Conservation (phyloP, 2,888 invertebrate species). For the Strigamia transsilvanica region DNA sequence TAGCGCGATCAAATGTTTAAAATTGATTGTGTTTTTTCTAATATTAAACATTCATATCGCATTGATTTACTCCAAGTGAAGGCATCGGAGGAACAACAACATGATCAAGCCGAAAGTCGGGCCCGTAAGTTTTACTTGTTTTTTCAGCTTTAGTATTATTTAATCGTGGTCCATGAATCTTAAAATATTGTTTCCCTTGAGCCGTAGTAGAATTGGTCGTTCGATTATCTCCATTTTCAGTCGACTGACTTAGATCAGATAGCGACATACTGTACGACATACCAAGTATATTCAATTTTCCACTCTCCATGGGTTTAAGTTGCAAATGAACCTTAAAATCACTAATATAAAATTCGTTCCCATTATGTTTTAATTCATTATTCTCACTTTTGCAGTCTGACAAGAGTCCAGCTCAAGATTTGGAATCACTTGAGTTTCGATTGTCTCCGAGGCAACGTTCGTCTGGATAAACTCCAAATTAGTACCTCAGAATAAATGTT, state of each 20-base stretch:
- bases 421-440: conserved; percentile 62
- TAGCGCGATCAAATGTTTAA: too few relatives aligned
- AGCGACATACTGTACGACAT: conserved; percentile 72
- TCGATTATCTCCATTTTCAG: conserved; percentile 48
- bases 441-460: conserved; percentile 58
- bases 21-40: too few relatives aligned
- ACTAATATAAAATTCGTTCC: conserved; percentile 55
- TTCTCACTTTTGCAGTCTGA: conserved; percentile 55
- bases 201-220: conserved; percentile 57
- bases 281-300: conserved; percentile 77
- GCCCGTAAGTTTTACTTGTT: conserved; percentile 67
- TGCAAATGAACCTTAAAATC: conserved; percentile 70
- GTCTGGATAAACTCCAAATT: background rate
- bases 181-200: conserved; percentile 64
- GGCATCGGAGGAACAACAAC: conserved; percentile 81
- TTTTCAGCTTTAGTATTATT: conserved; percentile 69
- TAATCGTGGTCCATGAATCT: conserved; percentile 69
- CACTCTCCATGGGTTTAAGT: conserved; percentile 77
- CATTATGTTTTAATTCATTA: too few relatives aligned
- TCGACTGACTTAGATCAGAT: conserved; percentile 58
- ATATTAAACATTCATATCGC: background rate
- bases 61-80: conserved; percentile 74
- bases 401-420: conserved; percentile 60
- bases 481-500: too few relatives aligned
- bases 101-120: conserved; percentile 77